These are phyloP conservation scores for Anguilla pacifica DNA, from an alignment of 2,797 vertebrate genomes.

Conservation along the genomic window DNA sequence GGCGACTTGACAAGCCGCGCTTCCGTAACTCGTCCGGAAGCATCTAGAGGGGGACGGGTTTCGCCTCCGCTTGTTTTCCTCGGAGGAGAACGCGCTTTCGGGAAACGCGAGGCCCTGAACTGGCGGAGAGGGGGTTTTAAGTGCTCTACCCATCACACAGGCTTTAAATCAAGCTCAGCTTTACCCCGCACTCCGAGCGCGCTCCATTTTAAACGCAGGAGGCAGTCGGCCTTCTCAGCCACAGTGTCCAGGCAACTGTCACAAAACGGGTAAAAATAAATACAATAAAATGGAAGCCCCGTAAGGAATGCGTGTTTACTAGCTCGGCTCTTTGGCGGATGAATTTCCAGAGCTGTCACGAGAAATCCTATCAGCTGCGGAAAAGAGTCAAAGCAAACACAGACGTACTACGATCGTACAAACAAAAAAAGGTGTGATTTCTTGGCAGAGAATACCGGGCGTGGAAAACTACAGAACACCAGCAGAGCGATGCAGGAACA, in stretches of 20 bases:
- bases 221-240: not conserved
- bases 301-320: not conserved
- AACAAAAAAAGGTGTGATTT: not conserved
- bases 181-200: not conserved
- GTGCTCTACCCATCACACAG: not conserved
- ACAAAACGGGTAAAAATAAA: not conserved
- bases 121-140: no score
- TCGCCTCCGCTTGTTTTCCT: not conserved
- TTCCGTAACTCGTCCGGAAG: not conserved
- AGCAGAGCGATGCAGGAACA: not conserved
- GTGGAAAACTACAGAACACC: not conserved
- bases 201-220: constrained; percentile 3
- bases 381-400: constrained; percentile 1
- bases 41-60: not conserved
- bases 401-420: not conserved
- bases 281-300: not conserved
- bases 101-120: not conserved
- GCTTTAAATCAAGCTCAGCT: not conserved
- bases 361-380: constrained; percentile 22
- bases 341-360: constrained; percentile 11
- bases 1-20: not conserved
- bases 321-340: not conserved
- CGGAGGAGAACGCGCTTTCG: not conserved
- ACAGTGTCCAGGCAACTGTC: not conserved
- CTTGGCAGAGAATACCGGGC: not conserved